phyloP scores from a whole-genome alignment of 2,888 invertebrate genomes.

The Aporophyla nigra region DNA sequence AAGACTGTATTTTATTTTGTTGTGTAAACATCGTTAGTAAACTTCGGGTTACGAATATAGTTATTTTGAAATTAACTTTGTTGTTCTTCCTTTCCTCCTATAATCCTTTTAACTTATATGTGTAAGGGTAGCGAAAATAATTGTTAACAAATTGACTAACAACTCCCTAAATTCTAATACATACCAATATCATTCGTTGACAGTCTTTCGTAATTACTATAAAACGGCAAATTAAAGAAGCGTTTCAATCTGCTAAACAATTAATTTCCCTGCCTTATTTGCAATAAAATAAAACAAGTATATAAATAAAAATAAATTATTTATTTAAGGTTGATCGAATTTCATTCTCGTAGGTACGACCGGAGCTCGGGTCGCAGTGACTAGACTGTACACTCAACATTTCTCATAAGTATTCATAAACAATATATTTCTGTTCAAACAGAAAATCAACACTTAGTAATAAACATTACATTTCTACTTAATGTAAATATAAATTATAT shows the following conservation, averaged over 20 bases:
- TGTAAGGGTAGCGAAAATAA: neutral
- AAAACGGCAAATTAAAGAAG: too few species aligned
- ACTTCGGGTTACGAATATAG: constrained; percentile 90
- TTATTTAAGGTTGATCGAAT: constrained; percentile 87
- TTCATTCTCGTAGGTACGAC: constrained; percentile 83
- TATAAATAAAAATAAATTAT: constrained; percentile 89
- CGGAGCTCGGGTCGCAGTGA: constrained; percentile 89
- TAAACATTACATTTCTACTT: constrained; percentile 89
- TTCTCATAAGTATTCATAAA: constrained; percentile 87
- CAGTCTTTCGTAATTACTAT: neutral
- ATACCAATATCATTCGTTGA: neutral
- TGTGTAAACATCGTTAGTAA: constrained; percentile 88
- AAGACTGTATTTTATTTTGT: constrained; percentile 91
- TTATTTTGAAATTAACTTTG: constrained; percentile 85
- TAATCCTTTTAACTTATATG: constrained; percentile 39
- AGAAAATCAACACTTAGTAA: constrained; percentile 90
- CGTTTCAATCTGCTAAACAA: neutral
- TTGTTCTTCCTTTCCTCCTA: constrained; percentile 69
- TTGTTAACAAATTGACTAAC: neutral
- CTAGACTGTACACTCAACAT: constrained; percentile 91
- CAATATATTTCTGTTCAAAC: constrained; percentile 88
- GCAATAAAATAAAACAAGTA: constrained; percentile 75
- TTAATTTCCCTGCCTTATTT: neutral
- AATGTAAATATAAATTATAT: constrained; percentile 88
- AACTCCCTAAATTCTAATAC: neutral